phyloP scores from a whole-genome alignment of 2,888 invertebrate genomes.

The Drosophila monieri region DNA sequence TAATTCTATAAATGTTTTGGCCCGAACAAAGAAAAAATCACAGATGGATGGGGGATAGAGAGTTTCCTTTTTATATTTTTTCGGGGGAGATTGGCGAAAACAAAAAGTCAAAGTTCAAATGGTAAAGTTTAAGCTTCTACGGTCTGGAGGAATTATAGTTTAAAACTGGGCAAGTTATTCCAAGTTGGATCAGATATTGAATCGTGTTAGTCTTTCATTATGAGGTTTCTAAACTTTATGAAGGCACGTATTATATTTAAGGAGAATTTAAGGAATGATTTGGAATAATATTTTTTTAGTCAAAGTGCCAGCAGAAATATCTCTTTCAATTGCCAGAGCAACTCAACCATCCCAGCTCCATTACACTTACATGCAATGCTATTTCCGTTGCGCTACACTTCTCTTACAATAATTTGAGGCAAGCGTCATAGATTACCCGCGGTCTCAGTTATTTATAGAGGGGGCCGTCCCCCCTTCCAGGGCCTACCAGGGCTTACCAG shows the following conservation, averaged over 20 bases:
- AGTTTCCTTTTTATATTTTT: conserved; percentile 17
- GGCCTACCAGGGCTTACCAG: conserved; percentile 3
- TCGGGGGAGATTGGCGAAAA: conserved; percentile 5
- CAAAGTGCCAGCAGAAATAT: conserved; percentile 27
- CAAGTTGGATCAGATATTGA: too few species aligned
- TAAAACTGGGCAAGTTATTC: background rate
- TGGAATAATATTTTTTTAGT: conserved; percentile 2
- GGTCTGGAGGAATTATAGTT: background rate
- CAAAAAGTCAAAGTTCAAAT: conserved; percentile 54
- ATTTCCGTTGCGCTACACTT: conserved; percentile 45
- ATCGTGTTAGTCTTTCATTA: too few species aligned
- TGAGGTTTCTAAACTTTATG: too few species aligned
- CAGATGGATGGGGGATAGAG: conserved; percentile 1
- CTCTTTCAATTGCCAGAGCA: conserved; percentile 13
- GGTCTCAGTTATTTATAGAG: conserved; percentile 35
- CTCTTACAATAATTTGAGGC: conserved; percentile 34
- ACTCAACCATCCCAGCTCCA: conserved; percentile 30
- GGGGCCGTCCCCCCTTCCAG: conserved; percentile 7
- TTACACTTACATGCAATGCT: conserved; percentile 48
- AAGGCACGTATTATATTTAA: background rate
- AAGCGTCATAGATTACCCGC: conserved; percentile 28
- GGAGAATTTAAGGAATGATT: too few species aligned
- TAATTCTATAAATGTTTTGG: conserved; percentile 74
- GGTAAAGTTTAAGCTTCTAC: conserved; percentile 4
- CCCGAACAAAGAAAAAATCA: conserved; percentile 57